Evolutionary conservation across 2,888 invertebrate genomes (phyloP), one percentile per base, ranked within the genome.

Genomic region (Ophraella communa): DNA sequence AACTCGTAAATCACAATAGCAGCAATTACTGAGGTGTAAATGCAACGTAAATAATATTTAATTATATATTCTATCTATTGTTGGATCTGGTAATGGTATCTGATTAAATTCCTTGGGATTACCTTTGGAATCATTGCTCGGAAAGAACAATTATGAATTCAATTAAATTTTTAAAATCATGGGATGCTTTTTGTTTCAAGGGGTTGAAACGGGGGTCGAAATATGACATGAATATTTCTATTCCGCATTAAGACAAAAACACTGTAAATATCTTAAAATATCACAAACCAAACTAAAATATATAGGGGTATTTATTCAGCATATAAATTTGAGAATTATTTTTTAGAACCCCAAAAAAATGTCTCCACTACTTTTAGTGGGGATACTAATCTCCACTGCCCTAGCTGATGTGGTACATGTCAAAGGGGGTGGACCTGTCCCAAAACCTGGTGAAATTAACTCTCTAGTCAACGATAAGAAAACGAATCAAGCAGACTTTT

Each of bases 401-500:
- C 64, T 71, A 21, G 76, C 74, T 21, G 78, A 79, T 64, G 77
- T 77, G 5, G 74, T 72, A 42, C 77, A 78, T 66, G 75, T 78
- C 59, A 65, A 78, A 30, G 74, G 74, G 59, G 76, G 74, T 4
- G 74, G 74, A 55, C 74, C 74, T 18, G 70, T 73, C 11, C 54
- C 73, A 33, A 70, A 71, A 56, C 73, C 76, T 21, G 69, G 70
- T 7, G 75, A 73, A 51, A 64, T 77, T 54, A 77, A 77, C 65
- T 55, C 65, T 39, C 70, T 75, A 23, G 71, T 65, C 21, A 53
- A 17, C 54, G 14, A 45, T 51, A 47, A 58, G 53, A 67, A 64
- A 51, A 1, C 49, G 24, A 27, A 70, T 57, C 84, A 85, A 27
- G 84, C 85, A 77, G 81, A 83, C 66, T 87, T 84, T 78, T 88